Evolutionary conservation across 1,140 invertebrate genomes (phyloP), one percentile per base, ranked within the genome.

Genomic region (Drosophila ambigua): DNA sequence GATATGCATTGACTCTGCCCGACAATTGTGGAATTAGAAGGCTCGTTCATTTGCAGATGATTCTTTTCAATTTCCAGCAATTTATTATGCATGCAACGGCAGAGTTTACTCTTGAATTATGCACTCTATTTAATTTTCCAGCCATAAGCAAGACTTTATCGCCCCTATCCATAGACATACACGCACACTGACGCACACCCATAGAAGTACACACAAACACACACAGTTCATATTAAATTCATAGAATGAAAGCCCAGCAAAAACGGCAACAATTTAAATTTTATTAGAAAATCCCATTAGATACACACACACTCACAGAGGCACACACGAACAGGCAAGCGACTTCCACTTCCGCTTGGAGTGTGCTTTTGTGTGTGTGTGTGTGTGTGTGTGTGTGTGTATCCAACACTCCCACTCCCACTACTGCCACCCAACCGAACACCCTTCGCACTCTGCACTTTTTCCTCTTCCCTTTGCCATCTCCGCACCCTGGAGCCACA

Each of bases 211-310:
- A 73, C 44, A 60, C 60, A 61, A 54, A 68, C 63, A 23, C 59
- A 68, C 63, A 23, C 16, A 35, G 41, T 50, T 52, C 55, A 78
- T 78, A 68, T 76, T 82, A 79, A 87, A 88, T 87, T 78, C 57
- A 72, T 78, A 53, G 75, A 54, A 71, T 24, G 59, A 50, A 39
- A 52, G 57, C 55, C 23, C 46, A 60, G 71, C 49, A 74, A 78
- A 67, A 83, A 71, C 52, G 78, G 55, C 71, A 82, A 85, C 78
- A 88, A 82, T 87, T 87, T 82, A 82, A 88, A 87, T 88, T 78
- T 82, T 88, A 87, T 87, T 87, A 79, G 83, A 88, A 87, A 88
- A 87, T 82, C 82, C 82, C 83, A 85, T 87, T 87, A 88, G 83
- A 88, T 87, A 84, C 77, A 84, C 71, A 83, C 59, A 78, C 53